A percentile compares a stretch with the other conserved stretches of the same genome.
These are phyloP conservation scores for Chironomus tepperi DNA, from an alignment of 1,140 invertebrate genomes.

Conservation along the genomic window DNA sequence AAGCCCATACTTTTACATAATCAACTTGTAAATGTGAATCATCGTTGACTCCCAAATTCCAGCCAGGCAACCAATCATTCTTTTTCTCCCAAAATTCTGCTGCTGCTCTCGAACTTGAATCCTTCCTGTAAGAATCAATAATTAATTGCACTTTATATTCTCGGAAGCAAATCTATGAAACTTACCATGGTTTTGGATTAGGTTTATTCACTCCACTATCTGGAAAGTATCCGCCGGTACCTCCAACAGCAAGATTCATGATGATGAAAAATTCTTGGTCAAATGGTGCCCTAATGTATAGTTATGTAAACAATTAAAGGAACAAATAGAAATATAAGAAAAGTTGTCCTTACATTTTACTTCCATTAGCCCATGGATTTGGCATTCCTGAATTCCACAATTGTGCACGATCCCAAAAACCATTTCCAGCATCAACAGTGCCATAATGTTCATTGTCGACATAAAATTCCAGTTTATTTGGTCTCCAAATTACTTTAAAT, in stretches of 20 bases:
- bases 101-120: background rate
- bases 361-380: background rate
- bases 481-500: conserved; percentile 51
- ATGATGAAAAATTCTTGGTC: conserved; percentile 52
- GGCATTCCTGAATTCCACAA: background rate
- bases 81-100: background rate
- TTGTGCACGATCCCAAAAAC: conserved; percentile 17
- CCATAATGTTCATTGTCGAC: background rate
- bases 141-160: too few species aligned
- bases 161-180: too few species aligned
- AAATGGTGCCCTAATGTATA: background rate
- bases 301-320: too few species aligned
- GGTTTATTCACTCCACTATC: conserved; percentile 42
- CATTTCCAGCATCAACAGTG: conserved; percentile 4
- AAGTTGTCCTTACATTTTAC: background rate
- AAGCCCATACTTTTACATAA: background rate
- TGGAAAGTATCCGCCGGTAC: conserved; percentile 51
- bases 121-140: background rate
- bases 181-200: conserved; percentile 49
- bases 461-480: conserved; percentile 36
- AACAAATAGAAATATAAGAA: too few species aligned
- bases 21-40: conserved; percentile 8
- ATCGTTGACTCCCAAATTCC: background rate
- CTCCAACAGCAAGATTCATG: conserved; percentile 56
- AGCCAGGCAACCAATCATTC: background rate